Conservation (phyloP, 1,140 invertebrate species). For the Diorhabda sublineata region DNA sequence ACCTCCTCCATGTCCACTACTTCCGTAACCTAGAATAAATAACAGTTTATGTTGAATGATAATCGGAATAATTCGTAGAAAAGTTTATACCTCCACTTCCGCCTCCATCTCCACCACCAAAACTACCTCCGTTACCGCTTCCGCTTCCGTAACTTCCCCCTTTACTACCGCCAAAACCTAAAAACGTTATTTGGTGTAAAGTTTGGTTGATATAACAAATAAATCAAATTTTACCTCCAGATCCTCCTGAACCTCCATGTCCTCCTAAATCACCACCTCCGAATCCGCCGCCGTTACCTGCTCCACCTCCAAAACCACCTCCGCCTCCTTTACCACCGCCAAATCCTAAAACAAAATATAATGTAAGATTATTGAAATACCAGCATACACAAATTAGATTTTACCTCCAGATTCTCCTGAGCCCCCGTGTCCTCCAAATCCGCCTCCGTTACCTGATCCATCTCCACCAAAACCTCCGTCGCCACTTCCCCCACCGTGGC, state of each 20-base stretch:
- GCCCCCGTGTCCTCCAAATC: neutral
- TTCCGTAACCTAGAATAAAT: too few species aligned
- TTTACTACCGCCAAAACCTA: neutral
- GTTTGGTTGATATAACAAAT: neutral
- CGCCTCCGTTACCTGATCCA: neutral
- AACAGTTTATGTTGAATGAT: neutral
- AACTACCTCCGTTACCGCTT: neutral
- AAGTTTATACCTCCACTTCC: neutral
- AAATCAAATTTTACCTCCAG: neutral
- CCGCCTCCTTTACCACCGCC: conserved; percentile 5
- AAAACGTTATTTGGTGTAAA: neutral
- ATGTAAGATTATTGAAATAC: neutral
- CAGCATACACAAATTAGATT: neutral
- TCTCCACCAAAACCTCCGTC: neutral
- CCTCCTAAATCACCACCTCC: conserved; percentile 4
- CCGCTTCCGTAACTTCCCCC: neutral
- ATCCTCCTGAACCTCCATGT: neutral
- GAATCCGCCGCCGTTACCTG: neutral
- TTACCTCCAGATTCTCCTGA: neutral
- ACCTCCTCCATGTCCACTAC: neutral
- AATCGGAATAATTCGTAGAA: too few species aligned
- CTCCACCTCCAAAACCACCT: neutral
- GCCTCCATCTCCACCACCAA: neutral
- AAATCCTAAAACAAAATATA: neutral
- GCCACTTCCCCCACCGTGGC: neutral